Percentiles rank a stretch among this genome's conserved stretches.
Evolutionary conservation across 2,797 vertebrate species (phyloP).

Genomic region (Sciaenops ocellatus): DNA sequence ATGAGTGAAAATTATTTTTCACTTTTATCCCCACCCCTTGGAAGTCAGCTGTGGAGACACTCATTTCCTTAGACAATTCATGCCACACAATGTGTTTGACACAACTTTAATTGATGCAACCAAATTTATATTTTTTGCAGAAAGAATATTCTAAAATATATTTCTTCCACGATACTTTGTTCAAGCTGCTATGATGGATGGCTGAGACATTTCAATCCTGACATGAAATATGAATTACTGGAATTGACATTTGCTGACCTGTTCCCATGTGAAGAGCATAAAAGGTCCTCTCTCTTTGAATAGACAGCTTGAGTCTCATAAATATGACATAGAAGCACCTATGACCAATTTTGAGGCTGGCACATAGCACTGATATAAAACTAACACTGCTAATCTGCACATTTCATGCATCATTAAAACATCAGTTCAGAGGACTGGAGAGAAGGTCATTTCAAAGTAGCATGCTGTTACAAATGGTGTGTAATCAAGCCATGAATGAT

Average conservation of each 20-base stretch:
- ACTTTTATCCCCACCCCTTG: slow-evolving; percentile 50
- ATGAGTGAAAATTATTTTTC: slow-evolving; percentile 67
- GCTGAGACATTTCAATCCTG: slow-evolving; percentile 73
- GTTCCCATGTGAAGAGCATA: slow-evolving; percentile 78
- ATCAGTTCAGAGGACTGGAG: slow-evolving; percentile 66
- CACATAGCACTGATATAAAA: slow-evolving; percentile 72
- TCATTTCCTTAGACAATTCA: slow-evolving; percentile 63
- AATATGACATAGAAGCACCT: slow-evolving; percentile 80
- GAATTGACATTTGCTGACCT: slow-evolving; percentile 82
- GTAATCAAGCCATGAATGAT: slow-evolving; percentile 67
- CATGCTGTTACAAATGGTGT: slow-evolving; percentile 66
- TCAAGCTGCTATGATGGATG: slow-evolving; percentile 68
- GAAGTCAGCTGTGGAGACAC: slow-evolving; percentile 69
- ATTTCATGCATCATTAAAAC: slow-evolving; percentile 84
- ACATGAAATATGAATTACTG: slow-evolving; percentile 77
- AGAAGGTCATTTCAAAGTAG: slow-evolving; percentile 77
- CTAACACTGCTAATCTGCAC: slow-evolving; percentile 79
- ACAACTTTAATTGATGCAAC: slow-evolving; percentile 44
- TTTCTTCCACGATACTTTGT: slow-evolving; percentile 39
- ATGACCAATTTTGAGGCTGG: slow-evolving; percentile 69
- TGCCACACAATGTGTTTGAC: slow-evolving; percentile 32
- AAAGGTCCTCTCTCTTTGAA: slow-evolving; percentile 82
- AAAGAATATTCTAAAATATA: slow-evolving; percentile 20
- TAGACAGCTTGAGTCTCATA: slow-evolving; percentile 76
- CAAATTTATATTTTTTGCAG: slow-evolving; percentile 1